Evolutionary conservation across 2,797 vertebrate genomes (phyloP), one percentile per base, ranked within the genome.

Genomic region (Natrix natrix): DNA sequence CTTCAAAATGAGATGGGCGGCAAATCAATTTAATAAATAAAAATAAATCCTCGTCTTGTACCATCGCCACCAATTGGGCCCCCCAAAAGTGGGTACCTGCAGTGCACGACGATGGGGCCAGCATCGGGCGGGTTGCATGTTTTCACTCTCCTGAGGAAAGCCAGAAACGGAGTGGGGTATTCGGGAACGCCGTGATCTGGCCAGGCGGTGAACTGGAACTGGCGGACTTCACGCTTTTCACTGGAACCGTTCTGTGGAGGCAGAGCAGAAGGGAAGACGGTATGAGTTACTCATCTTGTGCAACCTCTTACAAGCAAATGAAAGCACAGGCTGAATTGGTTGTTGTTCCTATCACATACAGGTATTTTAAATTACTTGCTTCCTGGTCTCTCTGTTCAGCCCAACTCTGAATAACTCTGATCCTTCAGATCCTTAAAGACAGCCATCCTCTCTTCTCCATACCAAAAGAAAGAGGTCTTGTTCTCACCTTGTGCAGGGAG

Each of bases 171-270:
- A 0, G 99, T 99, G 0, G 99, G 99, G 92, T 99, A 99, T 95
- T 99, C 99, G 0, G 99, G 99, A 0, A 99, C 99, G 0, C 99
- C 99, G 0, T 99, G 99, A 97, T 99, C 99, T 0, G 99, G 99
- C 99, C 99, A 99, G 0, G 99, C 99, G 0, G 99, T 99, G 97
- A 99, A 99, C 98, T 99, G 99, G 98, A 99, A 99, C 98, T 99
- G 99, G 74, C 99, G 98, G 3, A 99, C 99, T 95, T 99, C 99
- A 0, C 99, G 98, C 95, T 99, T 99, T 98, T 99, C 99, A 2
- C 99, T 99, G 1, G 99, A 99, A 66, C 99, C 99, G 0, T 99
- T 99, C 99, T 99, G 97, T 6, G 55, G 93, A 22, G 22, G 2
- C 1, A 3, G 8, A 11, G 22, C 22, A 8, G 20, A 22, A 83